A percentile compares a stretch with the other conserved stretches of the same genome.
Conservation (phyloP, 1,140 invertebrate species). For the Diploscapter pachys region DNA sequence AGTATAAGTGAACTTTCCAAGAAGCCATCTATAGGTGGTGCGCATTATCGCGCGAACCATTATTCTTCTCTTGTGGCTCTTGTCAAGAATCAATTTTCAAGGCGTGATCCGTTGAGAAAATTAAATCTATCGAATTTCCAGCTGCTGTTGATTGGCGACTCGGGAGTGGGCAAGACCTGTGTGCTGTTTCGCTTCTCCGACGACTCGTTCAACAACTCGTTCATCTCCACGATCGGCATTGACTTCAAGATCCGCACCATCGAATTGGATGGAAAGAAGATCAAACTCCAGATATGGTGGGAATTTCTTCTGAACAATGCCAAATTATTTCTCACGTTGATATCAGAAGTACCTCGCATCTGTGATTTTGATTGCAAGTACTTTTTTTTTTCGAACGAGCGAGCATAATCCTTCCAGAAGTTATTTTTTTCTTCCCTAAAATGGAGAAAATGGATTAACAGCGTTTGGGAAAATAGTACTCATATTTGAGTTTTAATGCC, state of each 20-base stretch:
- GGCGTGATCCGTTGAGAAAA: neutral
- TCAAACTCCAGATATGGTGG: constrained; percentile 87
- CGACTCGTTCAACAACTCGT: constrained; percentile 98
- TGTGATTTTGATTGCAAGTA: no score
- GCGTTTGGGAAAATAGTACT: no score
- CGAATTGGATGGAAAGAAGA: constrained; percentile 88
- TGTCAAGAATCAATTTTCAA: neutral
- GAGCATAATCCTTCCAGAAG: no score
- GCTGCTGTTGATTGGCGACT: constrained; percentile 95
- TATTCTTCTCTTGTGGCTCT: no score
- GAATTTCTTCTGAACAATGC: neutral
- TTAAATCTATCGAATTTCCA: constrained; percentile 64
- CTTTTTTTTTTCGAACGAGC: neutral
- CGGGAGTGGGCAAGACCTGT: constrained; percentile 96
- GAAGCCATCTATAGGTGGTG: no score
- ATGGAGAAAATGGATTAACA: neutral
- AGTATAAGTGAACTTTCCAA: no score
- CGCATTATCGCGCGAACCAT: no score
- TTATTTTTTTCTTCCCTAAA: neutral
- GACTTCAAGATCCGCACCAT: constrained; percentile 99
- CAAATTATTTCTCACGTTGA: neutral
- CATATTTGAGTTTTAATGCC: no score
- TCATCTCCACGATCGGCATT: constrained; percentile 98
- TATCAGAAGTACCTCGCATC: no score
- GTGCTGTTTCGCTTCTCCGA: constrained; percentile 99